Evolutionary conservation across 2,113 vertebrate genomes (phyloP), one percentile per base, ranked within the genome.

Genomic region (Camelus dromedarius): DNA sequence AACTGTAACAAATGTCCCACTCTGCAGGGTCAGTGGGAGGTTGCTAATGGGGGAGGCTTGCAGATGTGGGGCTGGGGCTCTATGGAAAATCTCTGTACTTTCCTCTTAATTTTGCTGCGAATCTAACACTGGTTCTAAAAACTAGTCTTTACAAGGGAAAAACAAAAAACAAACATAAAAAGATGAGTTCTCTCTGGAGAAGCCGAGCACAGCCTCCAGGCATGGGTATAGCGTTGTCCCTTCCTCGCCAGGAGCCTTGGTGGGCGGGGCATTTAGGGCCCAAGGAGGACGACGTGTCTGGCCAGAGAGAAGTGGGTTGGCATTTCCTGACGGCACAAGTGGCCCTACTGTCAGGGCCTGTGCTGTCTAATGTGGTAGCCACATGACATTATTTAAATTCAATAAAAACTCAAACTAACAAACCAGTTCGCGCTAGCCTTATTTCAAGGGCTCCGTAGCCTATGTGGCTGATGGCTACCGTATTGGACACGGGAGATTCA

Each of bases 181-280:
- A 42, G n/a, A 26, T 35, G 1, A 30, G 56, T 75, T 52, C 4
- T 79, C 30, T 24, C 35, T 30, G 1, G 64, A 46, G 76, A 54
- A 42, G 38, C 6, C 14, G 42, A 75, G 50, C 32, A 50, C 35
- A 3, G 26, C 9, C 3, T 67, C 62, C 1, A 6, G 60, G 30
- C 52, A 20, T 0, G 2, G 22, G 19, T 8, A 18, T 5, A 22
- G 35, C 19, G 10, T 1, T 3, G 8, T n/a, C 26, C 46, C 38
- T 16, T 32, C 8, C 1, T 54, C 22, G 7, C 58, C 35, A 1
- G 0, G 35, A 24, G 32, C 66, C 4, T 3, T 9, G 1, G 38
- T 5, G 38, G 12, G 14, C n/a, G n/a, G 10, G 38, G 7, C 52
- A 19, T 5, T 50, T 22, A 52, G 67, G n/a, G 14, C 26, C 28